Evolutionary conservation across 1,140 invertebrate genomes (phyloP).

Genomic region (Lepidurus arcticus): DNA sequence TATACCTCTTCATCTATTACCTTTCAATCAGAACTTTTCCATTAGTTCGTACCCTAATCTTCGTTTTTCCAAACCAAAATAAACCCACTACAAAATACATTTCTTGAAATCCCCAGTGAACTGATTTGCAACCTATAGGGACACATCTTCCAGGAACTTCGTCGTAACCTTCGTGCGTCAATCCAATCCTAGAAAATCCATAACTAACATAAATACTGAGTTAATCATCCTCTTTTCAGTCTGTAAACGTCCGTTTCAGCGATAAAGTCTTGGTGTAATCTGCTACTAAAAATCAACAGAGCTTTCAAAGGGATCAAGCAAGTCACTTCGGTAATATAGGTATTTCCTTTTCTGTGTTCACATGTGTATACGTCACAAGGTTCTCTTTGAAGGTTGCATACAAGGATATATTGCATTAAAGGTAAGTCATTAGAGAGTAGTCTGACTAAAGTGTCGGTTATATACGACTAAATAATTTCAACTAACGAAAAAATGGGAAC

Average conservation of each 20-base stretch:
- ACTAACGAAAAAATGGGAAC: neutral
- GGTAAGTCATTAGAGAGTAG: neutral
- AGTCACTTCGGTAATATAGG: neutral
- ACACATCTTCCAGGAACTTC: neutral
- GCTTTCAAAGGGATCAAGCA: neutral
- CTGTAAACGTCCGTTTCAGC: neutral
- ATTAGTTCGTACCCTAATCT: neutral
- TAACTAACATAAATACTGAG: neutral
- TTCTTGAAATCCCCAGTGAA: too few relatives aligned
- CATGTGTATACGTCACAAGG: neutral
- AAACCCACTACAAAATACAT: too few relatives aligned
- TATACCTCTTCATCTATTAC: neutral
- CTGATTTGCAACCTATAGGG: neutral
- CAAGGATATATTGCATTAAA: neutral
- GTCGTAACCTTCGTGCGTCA: slow-evolving; percentile 2
- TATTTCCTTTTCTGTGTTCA: neutral
- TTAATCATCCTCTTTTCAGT: neutral
- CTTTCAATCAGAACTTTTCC: neutral
- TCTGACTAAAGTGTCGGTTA: slow-evolving; percentile 10
- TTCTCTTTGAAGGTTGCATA: neutral
- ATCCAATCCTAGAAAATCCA: neutral
- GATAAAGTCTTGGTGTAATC: neutral
- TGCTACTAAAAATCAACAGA: neutral
- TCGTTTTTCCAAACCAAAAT: too few relatives aligned
- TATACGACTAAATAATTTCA: neutral